Evolutionary conservation across 2,797 vertebrate genomes (phyloP).

Genomic region (Leptatherina wallacei): DNA sequence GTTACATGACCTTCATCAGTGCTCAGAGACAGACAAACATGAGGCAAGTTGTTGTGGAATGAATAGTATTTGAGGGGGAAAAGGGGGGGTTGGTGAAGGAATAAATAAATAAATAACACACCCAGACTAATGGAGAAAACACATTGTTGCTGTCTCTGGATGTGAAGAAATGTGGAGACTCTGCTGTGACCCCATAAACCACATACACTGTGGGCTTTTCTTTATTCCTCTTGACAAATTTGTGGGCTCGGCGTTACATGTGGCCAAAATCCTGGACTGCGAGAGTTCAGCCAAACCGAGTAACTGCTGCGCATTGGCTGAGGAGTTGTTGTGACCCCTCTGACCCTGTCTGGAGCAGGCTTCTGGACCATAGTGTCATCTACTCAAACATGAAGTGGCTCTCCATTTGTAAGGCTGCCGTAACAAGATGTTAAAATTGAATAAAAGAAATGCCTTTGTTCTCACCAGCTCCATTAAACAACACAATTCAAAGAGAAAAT

Average conservation of each 20-base stretch:
- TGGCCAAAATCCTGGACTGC: conserved; percentile 67
- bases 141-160: conserved; percentile 55
- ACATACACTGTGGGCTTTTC: conserved; percentile 56
- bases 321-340: conserved; percentile 58
- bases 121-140: conserved; percentile 74
- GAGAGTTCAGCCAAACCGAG: conserved; percentile 81
- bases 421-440: conserved; percentile 45
- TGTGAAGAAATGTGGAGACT: conserved; percentile 65
- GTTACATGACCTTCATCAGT: conserved; percentile 26
- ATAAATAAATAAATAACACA: conserved; percentile 53
- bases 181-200: conserved; percentile 74
- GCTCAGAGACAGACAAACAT: conserved; percentile 25
- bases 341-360: conserved; percentile 51
- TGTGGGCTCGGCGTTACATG: conserved; percentile 61
- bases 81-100: conserved; percentile 8
- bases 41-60: conserved; percentile 32
- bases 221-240: conserved; percentile 76
- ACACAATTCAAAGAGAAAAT: conserved; percentile 40
- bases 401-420: conserved; percentile 29
- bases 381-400: conserved; percentile 34
- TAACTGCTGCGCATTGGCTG: conserved; percentile 52
- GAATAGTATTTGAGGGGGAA: conserved; percentile 8
- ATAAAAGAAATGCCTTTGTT: conserved; percentile 45
- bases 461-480: conserved; percentile 61
- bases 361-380: conserved; percentile 55